Percentiles rank a stretch among this genome's conserved stretches.
Conservation (phyloP, 2,888 invertebrate genomes). For the Lamellibrachia columna region DNA sequence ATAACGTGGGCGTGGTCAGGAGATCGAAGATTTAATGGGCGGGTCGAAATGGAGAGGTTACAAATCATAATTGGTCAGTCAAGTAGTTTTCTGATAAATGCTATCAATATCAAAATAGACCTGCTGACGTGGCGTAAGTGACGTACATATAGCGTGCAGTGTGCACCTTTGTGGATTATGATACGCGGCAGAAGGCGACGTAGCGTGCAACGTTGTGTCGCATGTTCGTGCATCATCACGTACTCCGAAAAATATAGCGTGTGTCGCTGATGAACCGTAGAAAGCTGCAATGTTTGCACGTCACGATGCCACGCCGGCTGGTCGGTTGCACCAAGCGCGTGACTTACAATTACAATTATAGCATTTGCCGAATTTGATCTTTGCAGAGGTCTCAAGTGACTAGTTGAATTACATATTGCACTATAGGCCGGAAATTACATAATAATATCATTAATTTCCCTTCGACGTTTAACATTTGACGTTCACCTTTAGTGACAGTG, state of each 20-base stretch:
- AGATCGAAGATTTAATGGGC: neutral
- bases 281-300: neutral
- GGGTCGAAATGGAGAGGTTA: neutral
- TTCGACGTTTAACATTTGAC: neutral
- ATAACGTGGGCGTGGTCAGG: neutral
- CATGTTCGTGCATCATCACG: neutral
- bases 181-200: neutral
- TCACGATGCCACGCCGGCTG: neutral
- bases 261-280: neutral
- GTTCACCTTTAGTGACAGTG: neutral
- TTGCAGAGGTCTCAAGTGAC: neutral
- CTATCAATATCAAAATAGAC: neutral
- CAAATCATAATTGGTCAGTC: neutral
- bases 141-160: neutral
- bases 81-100: neutral
- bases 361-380: neutral
- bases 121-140: neutral
- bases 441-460: neutral
- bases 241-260: neutral
- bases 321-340: neutral
- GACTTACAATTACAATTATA: neutral
- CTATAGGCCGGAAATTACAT: neutral
- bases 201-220: neutral
- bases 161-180: neutral
- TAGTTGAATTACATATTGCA: neutral